These are phyloP conservation scores for Dendropsophus ebraccatus DNA, from an alignment of 2,113 vertebrate species.

Conservation along the genomic window DNA sequence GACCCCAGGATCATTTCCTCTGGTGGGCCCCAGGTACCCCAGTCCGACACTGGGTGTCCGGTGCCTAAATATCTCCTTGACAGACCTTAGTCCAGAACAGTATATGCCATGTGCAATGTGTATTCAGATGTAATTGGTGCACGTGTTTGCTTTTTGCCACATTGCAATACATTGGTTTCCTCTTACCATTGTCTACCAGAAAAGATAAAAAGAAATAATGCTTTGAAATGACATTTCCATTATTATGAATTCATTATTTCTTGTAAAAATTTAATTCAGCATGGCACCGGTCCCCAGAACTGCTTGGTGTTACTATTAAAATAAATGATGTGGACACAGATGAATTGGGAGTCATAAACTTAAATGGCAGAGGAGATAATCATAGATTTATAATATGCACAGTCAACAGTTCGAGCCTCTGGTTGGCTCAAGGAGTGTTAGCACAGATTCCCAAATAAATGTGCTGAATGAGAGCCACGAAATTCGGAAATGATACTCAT, in stretches of 20 bases:
- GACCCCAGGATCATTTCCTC: too few relatives aligned
- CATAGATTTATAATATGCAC: slow-evolving; percentile 46
- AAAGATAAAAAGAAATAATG: slow-evolving; percentile 1
- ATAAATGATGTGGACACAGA: slow-evolving; percentile 44
- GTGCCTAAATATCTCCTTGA: too few relatives aligned
- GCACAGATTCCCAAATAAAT: slow-evolving; percentile 39
- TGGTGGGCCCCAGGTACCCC: too few relatives aligned
- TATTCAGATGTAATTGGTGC: background rate
- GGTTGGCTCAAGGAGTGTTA: slow-evolving; percentile 20
- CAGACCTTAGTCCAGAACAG: background rate
- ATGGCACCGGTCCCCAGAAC: slow-evolving; percentile 8
- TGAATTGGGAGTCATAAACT: slow-evolving; percentile 37
- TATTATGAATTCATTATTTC: slow-evolving; percentile 34
- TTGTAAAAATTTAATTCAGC: slow-evolving; percentile 25
- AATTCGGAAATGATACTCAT: slow-evolving; percentile 11
- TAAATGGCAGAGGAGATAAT: slow-evolving; percentile 41
- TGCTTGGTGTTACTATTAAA: slow-evolving; percentile 30
- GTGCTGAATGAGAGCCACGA: background rate
- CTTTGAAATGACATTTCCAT: slow-evolving; percentile 22
- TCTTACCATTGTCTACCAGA: background rate
- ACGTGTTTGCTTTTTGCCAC: background rate
- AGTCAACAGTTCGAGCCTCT: slow-evolving; percentile 33
- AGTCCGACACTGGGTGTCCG: too few relatives aligned
- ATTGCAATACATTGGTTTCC: background rate
- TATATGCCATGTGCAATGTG: background rate